phyloP scores from a whole-genome alignment of 2,888 invertebrate genomes.

The Notocelia uddmanniana region DNA sequence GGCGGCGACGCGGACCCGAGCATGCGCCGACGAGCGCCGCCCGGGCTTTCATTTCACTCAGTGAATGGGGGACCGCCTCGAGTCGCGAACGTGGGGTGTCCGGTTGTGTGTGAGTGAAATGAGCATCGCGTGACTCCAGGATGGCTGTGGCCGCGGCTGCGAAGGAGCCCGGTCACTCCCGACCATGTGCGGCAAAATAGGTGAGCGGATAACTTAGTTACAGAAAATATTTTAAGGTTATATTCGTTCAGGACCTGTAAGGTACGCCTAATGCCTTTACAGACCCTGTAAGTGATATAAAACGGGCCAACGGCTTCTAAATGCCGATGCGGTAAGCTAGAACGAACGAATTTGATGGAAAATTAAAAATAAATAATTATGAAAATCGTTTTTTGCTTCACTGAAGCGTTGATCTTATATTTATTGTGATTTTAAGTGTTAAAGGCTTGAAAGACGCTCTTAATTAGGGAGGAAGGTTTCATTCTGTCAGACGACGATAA shows the following conservation, averaged over 20 bases:
- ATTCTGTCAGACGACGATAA: conserved; percentile 20
- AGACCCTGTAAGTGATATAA: conserved; percentile 28
- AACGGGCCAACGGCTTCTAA: conserved; percentile 19
- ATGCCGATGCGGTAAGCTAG: background rate
- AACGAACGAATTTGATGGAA: background rate
- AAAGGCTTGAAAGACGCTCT: conserved; percentile 19
- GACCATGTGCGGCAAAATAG: conserved; percentile 79
- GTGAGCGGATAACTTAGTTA: conserved; percentile 58
- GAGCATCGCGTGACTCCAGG: conserved; percentile 69
- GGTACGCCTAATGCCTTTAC: conserved; percentile 23
- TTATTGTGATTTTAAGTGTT: conserved; percentile 23
- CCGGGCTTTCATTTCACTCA: conserved; percentile 72
- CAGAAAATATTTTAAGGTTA: background rate
- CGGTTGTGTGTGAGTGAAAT: conserved; percentile 69
- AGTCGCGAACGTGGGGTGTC: conserved; percentile 69
- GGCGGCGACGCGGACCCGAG: conserved; percentile 66
- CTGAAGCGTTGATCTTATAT: background rate
- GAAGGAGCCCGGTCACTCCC: conserved; percentile 72
- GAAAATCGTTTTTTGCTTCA: background rate
- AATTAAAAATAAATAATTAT: background rate
- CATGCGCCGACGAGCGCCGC: conserved; percentile 72
- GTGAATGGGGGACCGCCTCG: conserved; percentile 74
- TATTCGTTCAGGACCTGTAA: conserved; percentile 10
- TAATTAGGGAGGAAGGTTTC: conserved; percentile 24
- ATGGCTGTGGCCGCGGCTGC: conserved; percentile 81